A percentile compares a stretch with the other conserved stretches of the same genome.
Conservation (phyloP, 2,113 vertebrate genomes). For the Pedionomus torquatus region DNA sequence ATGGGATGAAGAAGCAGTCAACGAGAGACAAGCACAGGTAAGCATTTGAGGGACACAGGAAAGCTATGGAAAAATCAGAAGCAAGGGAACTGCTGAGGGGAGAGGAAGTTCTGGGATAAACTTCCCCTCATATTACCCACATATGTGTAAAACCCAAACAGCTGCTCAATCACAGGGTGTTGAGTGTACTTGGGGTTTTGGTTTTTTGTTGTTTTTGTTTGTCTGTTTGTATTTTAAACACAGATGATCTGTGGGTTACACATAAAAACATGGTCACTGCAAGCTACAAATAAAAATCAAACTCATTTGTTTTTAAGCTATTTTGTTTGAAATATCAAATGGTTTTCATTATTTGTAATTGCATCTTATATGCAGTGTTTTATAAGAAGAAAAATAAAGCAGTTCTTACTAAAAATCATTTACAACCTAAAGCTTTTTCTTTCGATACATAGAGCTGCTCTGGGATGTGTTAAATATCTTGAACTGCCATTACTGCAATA, state of each 20-base stretch:
- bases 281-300: slow-evolving; percentile 17
- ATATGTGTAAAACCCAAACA: not conserved
- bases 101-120: slow-evolving; percentile 17
- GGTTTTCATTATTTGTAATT: slow-evolving; percentile 13
- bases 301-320: not conserved
- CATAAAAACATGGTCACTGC: not conserved
- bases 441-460: not conserved
- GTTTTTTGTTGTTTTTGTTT: not conserved
- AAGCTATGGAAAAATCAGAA: not conserved
- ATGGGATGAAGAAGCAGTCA: not conserved
- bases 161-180: slow-evolving; percentile 1
- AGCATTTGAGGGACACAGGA: not conserved
- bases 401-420: not conserved
- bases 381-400: slow-evolving; percentile 10
- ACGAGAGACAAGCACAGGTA: not conserved
- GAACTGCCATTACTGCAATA: not conserved
- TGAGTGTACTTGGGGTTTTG: not conserved
- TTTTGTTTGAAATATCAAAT: slow-evolving; percentile 33
- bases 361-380: not conserved
- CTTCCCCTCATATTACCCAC: not conserved
- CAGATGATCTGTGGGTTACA: slow-evolving; percentile 21
- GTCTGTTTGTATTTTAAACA: not conserved
- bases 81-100: not conserved
- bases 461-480: not conserved
- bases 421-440: not conserved